Evolutionary conservation across 2,113 vertebrate genomes (phyloP).

Genomic region (Natator depressus): DNA sequence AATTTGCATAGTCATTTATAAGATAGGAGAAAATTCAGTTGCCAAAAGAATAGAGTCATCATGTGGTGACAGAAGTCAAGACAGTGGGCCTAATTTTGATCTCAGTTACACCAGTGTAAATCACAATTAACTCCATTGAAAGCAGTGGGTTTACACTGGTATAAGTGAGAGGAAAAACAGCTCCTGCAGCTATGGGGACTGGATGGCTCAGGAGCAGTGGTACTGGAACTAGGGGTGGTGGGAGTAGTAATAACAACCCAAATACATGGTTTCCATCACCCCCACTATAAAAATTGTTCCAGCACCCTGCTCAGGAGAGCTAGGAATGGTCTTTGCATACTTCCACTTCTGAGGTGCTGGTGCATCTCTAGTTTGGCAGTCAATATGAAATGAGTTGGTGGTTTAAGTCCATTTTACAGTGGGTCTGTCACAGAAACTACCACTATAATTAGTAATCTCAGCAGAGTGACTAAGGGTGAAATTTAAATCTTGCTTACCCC

Average conservation of each 20-base stretch:
- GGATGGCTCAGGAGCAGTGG: neutral
- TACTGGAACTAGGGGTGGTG: too few species aligned
- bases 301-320: neutral
- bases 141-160: neutral
- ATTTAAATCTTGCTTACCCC: neutral
- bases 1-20: neutral
- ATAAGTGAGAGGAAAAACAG: neutral
- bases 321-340: neutral
- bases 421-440: neutral
- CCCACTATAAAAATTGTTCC: too few species aligned
- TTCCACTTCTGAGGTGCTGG: neutral
- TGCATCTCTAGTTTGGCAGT: neutral
- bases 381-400: neutral
- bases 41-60: neutral
- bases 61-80: neutral
- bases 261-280: too few species aligned
- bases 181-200: fast-evolving
- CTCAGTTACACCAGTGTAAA: neutral
- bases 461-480: neutral
- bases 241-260: too few species aligned
- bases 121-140: neutral
- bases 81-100: fast-evolving
- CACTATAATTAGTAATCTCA: neutral
- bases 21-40: neutral
- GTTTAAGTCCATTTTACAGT: neutral